Conservation (phyloP, 2,888 invertebrate genomes). For the Gonocerus acuteangulatus region DNA sequence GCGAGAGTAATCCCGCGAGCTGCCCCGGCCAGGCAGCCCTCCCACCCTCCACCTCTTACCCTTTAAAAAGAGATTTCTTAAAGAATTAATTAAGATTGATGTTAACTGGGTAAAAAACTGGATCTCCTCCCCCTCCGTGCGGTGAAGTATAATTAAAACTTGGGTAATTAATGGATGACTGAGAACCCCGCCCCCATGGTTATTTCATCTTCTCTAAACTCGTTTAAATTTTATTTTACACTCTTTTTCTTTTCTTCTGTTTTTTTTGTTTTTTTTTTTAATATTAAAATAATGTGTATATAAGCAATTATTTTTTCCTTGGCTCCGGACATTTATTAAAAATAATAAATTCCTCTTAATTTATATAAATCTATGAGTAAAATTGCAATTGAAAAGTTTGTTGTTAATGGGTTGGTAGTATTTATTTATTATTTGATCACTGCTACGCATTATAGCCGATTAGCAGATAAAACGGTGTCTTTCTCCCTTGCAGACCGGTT, state of each 20-base stretch:
- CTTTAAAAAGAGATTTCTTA: slow-evolving; percentile 33
- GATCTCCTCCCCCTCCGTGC: slow-evolving; percentile 26
- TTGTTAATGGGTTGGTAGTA: too few species aligned
- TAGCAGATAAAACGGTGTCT: too few species aligned
- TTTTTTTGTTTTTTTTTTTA: background rate
- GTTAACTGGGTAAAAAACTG: slow-evolving; percentile 30
- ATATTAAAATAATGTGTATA: slow-evolving; percentile 6
- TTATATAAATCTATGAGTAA: too few species aligned
- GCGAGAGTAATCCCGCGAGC: slow-evolving; percentile 26
- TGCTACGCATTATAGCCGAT: too few species aligned
- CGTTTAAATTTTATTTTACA: slow-evolving; percentile 26
- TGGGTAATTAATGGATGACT: slow-evolving; percentile 34
- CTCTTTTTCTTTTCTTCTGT: background rate
- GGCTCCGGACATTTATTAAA: too few species aligned
- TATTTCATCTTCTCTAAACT: slow-evolving; percentile 24
- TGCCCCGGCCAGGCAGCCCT: slow-evolving; percentile 29
- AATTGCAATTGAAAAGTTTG: too few species aligned
- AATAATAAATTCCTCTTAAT: too few species aligned
- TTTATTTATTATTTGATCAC: too few species aligned
- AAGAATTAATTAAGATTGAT: slow-evolving; percentile 36
- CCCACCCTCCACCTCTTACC: background rate
- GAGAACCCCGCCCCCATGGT: slow-evolving; percentile 13
- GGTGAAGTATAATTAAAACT: slow-evolving; percentile 35
- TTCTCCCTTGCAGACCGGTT: too few species aligned
- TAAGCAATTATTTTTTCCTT: too few species aligned